Evolutionary conservation across 2,113 vertebrate genomes (phyloP).

Genomic region (Pelmatolapia mariae): DNA sequence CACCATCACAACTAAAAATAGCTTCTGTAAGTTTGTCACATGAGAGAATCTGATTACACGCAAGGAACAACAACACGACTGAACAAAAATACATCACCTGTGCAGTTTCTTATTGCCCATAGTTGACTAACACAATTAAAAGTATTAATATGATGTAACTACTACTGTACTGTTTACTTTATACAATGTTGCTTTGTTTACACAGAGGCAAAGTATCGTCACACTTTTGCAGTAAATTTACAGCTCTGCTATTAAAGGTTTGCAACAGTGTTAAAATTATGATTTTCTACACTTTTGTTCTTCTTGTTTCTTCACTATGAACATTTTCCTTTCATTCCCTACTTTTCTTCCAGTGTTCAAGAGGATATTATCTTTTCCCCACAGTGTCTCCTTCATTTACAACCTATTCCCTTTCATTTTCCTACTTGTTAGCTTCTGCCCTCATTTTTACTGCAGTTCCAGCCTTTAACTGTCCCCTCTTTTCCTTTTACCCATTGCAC

Average conservation of each 20-base stretch:
- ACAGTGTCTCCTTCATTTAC: neutral
- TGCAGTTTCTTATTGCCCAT: slow-evolving; percentile 21
- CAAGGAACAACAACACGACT: neutral
- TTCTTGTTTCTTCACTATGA: neutral
- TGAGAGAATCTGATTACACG: neutral
- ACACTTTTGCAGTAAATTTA: slow-evolving; percentile 1
- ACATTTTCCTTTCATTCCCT: neutral
- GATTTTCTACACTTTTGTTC: neutral
- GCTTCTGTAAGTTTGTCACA: neutral
- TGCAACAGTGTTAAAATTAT: neutral
- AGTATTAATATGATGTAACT: slow-evolving; percentile 57
- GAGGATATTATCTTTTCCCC: neutral
- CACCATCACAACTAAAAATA: neutral
- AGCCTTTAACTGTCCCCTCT: neutral
- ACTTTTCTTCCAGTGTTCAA: neutral
- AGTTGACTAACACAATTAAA: slow-evolving; percentile 66
- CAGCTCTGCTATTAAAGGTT: slow-evolving; percentile 3
- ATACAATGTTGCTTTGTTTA: slow-evolving; percentile 56
- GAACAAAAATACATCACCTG: neutral
- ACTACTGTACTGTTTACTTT: slow-evolving; percentile 73
- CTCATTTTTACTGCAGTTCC: neutral
- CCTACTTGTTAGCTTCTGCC: neutral
- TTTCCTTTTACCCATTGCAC: neutral
- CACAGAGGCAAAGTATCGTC: slow-evolving; percentile 14
- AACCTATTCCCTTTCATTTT: neutral